phyloP scores from a whole-genome alignment of 2,797 vertebrate species.

The Streptopelia turtur region DNA sequence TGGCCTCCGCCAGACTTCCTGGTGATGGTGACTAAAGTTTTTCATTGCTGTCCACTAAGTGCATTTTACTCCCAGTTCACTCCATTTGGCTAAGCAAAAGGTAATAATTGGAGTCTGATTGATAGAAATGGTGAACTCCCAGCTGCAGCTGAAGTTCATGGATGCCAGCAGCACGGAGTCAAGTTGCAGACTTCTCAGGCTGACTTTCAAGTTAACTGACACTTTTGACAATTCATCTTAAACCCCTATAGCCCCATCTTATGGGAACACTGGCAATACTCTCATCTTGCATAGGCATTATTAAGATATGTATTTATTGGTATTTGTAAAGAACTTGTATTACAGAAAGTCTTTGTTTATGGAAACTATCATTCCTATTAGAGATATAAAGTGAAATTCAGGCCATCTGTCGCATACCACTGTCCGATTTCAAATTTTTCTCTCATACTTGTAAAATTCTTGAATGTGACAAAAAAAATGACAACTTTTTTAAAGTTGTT shows the following conservation, averaged over 20 bases:
- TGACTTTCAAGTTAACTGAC: not conserved
- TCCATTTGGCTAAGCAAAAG: not conserved
- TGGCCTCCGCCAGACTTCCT: not conserved
- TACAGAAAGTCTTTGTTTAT: not conserved
- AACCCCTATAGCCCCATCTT: not conserved
- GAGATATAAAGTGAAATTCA: slow-evolving; percentile 23
- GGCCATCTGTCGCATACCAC: slow-evolving; percentile 8
- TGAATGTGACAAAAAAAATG: slow-evolving; percentile 36
- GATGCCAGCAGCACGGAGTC: not conserved
- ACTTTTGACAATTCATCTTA: not conserved
- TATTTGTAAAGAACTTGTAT: not conserved
- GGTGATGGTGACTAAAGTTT: not conserved
- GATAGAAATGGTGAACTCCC: not conserved
- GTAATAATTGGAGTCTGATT: not conserved
- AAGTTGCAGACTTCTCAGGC: not conserved
- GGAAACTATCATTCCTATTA: slow-evolving; percentile 18
- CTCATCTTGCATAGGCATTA: not conserved
- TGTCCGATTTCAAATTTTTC: slow-evolving; percentile 49
- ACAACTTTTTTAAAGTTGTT: not conserved
- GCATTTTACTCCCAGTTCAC: not conserved
- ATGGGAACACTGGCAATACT: not conserved
- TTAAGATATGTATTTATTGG: not conserved
- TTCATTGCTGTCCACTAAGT: not conserved
- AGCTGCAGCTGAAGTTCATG: accelerated
- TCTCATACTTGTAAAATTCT: slow-evolving; percentile 23